A percentile compares a stretch with the other conserved stretches of the same genome.
These are phyloP conservation scores for Artemia franciscana DNA, from an alignment of 1,140 invertebrate genomes.

Conservation along the genomic window DNA sequence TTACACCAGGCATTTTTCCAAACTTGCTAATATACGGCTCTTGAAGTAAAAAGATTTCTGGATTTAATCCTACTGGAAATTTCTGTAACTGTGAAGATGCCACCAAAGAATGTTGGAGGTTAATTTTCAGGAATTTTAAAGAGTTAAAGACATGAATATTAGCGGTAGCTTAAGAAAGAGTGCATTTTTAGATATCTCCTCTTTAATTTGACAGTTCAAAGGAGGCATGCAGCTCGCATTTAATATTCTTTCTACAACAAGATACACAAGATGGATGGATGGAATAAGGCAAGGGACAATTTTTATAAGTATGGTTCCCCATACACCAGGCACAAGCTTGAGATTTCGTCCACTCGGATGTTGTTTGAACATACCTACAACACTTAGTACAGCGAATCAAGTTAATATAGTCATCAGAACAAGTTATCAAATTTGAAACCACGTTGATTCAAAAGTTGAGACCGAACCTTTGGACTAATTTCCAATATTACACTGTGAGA, in stretches of 20 bases:
- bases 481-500: not conserved
- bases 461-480: not conserved
- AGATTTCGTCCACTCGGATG: not conserved
- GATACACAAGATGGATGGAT: not conserved
- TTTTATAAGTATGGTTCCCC: not conserved
- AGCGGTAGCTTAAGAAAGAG: not conserved
- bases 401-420: not conserved
- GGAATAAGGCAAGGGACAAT: not conserved
- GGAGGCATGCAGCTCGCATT: not conserved
- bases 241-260: not conserved
- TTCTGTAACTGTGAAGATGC: not conserved
- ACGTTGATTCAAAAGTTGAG: not conserved
- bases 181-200: not conserved
- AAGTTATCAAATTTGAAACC: not conserved
- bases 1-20: not conserved
- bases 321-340: not conserved
- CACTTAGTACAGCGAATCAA: not conserved
- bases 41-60: not conserved
- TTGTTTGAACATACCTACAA: not conserved
- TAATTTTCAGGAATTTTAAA: not conserved
- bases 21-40: not conserved
- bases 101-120: not conserved
- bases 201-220: not conserved
- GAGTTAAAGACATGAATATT: not conserved
- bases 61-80: not conserved